Conservation (phyloP, 2,113 vertebrate species). For the Sylvia atricapilla region DNA sequence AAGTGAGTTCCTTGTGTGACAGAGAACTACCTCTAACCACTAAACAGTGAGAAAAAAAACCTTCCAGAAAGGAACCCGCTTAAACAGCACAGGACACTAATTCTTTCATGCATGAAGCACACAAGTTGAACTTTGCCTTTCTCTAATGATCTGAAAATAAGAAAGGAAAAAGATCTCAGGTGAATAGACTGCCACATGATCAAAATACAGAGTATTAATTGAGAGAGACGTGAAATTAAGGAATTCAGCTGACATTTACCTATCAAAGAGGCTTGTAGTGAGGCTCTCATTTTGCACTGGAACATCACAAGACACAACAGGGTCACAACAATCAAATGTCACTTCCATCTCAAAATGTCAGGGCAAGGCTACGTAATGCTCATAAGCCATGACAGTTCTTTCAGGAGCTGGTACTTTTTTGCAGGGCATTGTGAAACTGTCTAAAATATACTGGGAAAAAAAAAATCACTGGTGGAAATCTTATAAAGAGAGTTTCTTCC, state of each 20-base stretch:
- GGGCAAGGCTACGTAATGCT: neutral
- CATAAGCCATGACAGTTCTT: constrained; percentile 20
- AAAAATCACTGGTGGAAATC: neutral
- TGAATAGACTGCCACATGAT: neutral
- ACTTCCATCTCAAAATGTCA: constrained; percentile 28
- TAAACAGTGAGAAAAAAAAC: neutral
- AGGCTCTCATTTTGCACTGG: neutral
- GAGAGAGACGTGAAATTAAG: neutral
- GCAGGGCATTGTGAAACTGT: neutral
- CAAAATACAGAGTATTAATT: neutral
- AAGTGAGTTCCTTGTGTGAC: neutral
- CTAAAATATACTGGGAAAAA: neutral
- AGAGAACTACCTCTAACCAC: neutral
- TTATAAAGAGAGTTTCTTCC: neutral
- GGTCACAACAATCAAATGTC: constrained; percentile 46
- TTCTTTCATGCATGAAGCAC: neutral
- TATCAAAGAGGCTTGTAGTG: neutral
- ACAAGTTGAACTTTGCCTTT: neutral
- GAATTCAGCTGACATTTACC: neutral
- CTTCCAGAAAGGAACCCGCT: neutral
- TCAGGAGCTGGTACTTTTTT: neutral
- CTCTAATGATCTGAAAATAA: neutral
- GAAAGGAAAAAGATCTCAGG: neutral
- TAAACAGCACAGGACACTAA: neutral
- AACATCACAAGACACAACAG: constrained; percentile 31